Percentiles rank a stretch among this genome's conserved stretches.
Evolutionary conservation across 2,797 vertebrate genomes (phyloP).

Genomic region (Labroides dimidiatus): DNA sequence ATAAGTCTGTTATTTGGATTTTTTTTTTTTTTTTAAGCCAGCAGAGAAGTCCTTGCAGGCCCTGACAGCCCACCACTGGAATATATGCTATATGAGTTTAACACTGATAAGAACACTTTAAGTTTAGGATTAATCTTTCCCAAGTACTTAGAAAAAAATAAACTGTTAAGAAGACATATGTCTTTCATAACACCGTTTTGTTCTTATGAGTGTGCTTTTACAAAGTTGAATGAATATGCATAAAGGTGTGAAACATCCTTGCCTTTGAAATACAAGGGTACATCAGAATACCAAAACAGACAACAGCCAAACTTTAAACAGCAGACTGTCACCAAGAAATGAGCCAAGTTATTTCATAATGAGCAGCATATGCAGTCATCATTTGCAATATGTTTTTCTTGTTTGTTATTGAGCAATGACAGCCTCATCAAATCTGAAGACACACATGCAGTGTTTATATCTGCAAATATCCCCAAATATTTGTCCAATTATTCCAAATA

Average conservation of each 20-base stretch:
- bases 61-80: too few relatives aligned
- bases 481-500: constrained; percentile 26
- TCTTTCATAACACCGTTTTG: not conserved
- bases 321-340: not conserved
- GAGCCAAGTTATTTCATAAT: not conserved
- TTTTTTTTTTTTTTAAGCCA: too few relatives aligned
- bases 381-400: not conserved
- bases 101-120: too few relatives aligned
- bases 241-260: not conserved
- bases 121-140: too few relatives aligned
- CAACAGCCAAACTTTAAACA: constrained; percentile 1
- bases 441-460: constrained; percentile 10
- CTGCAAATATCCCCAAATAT: constrained; percentile 26
- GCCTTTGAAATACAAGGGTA: not conserved
- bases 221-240: not conserved
- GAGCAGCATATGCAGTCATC: constrained; percentile 7
- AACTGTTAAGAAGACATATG: too few relatives aligned
- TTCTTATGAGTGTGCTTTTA: not conserved
- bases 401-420: not conserved
- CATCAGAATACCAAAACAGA: not conserved
- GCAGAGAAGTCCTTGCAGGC: too few relatives aligned
- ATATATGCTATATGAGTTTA: too few relatives aligned
- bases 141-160: too few relatives aligned
- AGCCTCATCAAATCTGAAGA: not conserved
- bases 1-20: too few relatives aligned